Conservation (phyloP, 2,113 vertebrate genomes). For the Erythrocercus mccallii region DNA sequence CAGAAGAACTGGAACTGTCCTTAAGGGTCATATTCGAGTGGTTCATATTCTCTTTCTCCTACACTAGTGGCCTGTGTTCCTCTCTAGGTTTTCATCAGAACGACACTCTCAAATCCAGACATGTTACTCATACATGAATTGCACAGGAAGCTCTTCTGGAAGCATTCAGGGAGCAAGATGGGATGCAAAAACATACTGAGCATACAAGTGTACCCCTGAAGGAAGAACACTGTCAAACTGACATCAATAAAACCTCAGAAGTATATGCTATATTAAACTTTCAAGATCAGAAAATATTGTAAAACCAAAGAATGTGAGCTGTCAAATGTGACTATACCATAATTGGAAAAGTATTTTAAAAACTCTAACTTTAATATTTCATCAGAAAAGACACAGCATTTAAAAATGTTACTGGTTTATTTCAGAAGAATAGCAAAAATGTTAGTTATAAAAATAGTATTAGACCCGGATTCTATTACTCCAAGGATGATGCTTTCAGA, state of each 20-base stretch:
- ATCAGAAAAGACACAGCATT: not conserved
- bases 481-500: not conserved
- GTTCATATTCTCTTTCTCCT: not conserved
- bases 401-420: slow-evolving; percentile 16
- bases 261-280: not conserved
- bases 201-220: not conserved
- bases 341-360: slow-evolving; percentile 19
- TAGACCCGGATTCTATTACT: not conserved
- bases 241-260: not conserved
- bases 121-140: not conserved
- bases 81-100: not conserved
- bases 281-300: not conserved
- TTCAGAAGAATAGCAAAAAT: slow-evolving; percentile 33
- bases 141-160: not conserved
- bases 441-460: slow-evolving; percentile 1
- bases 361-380: not conserved
- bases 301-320: not conserved
- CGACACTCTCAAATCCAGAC: not conserved
- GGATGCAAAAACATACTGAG: not conserved
- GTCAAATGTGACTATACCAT: not conserved
- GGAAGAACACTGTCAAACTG: not conserved
- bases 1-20: not conserved
- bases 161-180: not conserved
- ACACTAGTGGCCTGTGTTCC: not conserved
- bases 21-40: not conserved